Base-by-base conservation (phyloP, 2,888 invertebrate species). In the Tortricodes alternella region DNA sequence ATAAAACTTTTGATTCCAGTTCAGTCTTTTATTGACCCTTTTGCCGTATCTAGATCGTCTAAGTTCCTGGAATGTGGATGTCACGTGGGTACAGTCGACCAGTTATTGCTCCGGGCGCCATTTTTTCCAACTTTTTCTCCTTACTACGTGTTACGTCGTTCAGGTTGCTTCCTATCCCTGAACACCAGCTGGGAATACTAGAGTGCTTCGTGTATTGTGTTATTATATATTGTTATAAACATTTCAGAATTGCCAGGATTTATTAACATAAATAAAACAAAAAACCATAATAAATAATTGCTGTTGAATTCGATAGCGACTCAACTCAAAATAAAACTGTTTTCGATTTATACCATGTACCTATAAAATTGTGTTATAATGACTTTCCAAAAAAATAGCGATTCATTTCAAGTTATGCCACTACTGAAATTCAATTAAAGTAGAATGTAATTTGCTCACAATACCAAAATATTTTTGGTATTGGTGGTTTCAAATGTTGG, bases 81-180 rank as follows among this genome's bases (percentile, higher is more conserved):
- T 50, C 56, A 56, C 56, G 56, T 50, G 56, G 55, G 49, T 44
- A 50, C 56, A 34, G 48, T 49, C 50, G 23, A 16, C 56, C 56
- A 44, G 56, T 56, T 56, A 56, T 56, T 56, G 56, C 56, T 38
- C 8, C 34, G n/a, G 39, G 41, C 43, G 35, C 24, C 32, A 38
- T 56, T 56, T 50, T 56, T 50, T 32, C 44, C 43, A 49, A 56
- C 56, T 49, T 50, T 43, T 56, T 50, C 44, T 44, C 18, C 56
- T 50, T 29, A 56, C 37, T 56, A 56, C 56, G 56, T 56, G 56
- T 50, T 50, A 56, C 38, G 16, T 43, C 37, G 49, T 50, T 43
- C 21, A 18, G 44, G 46, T 27, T 44, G n/a, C 11, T 13, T 16
- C 11, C 6, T 13, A 2, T 3, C 32, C 13, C 18, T 16, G 9